Evolutionary conservation across 2,113 vertebrate genomes (phyloP).

Genomic region (Tetraodon nigroviridis): DNA sequence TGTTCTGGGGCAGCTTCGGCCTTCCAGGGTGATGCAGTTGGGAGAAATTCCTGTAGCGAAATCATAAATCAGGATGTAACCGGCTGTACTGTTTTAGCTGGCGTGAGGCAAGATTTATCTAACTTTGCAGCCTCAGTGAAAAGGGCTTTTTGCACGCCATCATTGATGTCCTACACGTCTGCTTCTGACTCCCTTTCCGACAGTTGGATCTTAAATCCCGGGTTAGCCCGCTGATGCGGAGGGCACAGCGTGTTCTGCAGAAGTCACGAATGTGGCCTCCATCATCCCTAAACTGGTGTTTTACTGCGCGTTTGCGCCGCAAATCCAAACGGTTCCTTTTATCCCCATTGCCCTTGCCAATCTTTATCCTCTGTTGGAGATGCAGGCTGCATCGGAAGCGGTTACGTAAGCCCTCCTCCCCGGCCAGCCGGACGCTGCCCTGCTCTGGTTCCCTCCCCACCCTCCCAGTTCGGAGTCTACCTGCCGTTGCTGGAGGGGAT

Average conservation of each 20-base stretch:
- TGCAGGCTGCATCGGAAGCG: constrained; percentile 50
- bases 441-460: not conserved
- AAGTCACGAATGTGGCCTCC: constrained; percentile 1
- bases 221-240: not conserved
- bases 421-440: constrained; percentile 23
- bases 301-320: constrained; percentile 26
- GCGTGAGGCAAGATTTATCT: constrained; percentile 3
- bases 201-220: not conserved
- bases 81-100: not conserved
- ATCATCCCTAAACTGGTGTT: constrained; percentile 6
- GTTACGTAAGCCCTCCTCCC: constrained; percentile 63
- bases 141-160: too few relatives aligned
- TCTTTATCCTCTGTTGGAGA: constrained; percentile 53
- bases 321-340: constrained; percentile 47
- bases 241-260: constrained; percentile 3
- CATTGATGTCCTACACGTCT: too few relatives aligned
- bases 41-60: too few relatives aligned
- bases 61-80: too few relatives aligned
- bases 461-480: constrained; percentile 27
- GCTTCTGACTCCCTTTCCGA: too few relatives aligned
- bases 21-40: not conserved
- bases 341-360: constrained; percentile 46
- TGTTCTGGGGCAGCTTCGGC: not conserved
- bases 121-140: not conserved
- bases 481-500: not conserved